Percentiles rank a stretch among this genome's conserved stretches.
phyloP scores from a whole-genome alignment of 1,140 invertebrate species.

The Probaryconus sp. region DNA sequence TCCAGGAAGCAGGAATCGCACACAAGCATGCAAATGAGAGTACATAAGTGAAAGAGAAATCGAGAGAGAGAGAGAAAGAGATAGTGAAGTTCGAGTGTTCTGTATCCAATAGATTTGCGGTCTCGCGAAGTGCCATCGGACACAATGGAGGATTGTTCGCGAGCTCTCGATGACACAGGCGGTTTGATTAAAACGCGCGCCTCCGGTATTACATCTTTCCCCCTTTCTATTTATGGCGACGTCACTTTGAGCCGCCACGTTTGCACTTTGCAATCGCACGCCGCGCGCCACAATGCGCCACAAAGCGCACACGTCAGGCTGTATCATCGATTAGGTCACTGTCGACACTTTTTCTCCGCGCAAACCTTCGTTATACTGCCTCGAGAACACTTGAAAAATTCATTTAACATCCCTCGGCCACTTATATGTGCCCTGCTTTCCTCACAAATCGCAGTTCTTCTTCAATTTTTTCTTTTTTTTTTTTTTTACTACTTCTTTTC shows the following conservation, averaged over 20 bases:
- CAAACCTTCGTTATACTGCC: conserved; percentile 26
- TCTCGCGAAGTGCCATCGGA: conserved; percentile 62
- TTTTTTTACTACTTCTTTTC: background rate
- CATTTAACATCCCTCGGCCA: conserved; percentile 25
- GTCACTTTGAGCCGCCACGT: conserved; percentile 50
- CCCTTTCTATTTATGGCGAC: conserved; percentile 44
- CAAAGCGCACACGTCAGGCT: conserved; percentile 29
- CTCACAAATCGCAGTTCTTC: conserved; percentile 1
- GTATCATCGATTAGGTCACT: conserved; percentile 47
- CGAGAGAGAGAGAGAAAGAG: conserved; percentile 8
- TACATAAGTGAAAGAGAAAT: conserved; percentile 20
- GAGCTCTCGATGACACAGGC: conserved; percentile 46
- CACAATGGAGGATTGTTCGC: conserved; percentile 69
- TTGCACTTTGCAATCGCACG: conserved; percentile 52
- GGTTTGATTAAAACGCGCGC: conserved; percentile 71
- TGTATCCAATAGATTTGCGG: conserved; percentile 60
- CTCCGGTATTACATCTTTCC: conserved; percentile 51
- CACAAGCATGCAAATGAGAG: conserved; percentile 36
- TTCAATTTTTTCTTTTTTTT: conserved; percentile 13
- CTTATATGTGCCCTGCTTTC: conserved; percentile 31
- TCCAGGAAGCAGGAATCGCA: conserved; percentile 7
- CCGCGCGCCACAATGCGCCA: conserved; percentile 4
- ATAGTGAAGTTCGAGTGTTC: background rate
- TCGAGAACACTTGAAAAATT: conserved; percentile 50
- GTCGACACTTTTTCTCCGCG: conserved; percentile 31